Evolutionary conservation across 2,113 vertebrate genomes (phyloP), one percentile per base, ranked within the genome.

Genomic region (Bubalus kerabau): DNA sequence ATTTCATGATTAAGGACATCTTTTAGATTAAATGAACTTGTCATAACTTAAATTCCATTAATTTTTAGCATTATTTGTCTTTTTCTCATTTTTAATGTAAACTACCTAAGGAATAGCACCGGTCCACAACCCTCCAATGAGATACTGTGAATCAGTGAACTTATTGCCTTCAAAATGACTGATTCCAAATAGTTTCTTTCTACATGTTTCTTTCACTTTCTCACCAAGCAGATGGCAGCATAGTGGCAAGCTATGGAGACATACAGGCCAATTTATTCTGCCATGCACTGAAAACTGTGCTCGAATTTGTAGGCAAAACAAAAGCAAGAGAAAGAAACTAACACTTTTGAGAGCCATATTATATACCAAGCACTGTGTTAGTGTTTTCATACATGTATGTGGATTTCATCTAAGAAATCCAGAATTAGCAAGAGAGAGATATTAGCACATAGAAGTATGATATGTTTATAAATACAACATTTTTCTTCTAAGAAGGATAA

Each of bases 281-380:
- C 96, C 96, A 97, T 91, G 84, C 81, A 95, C 83, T 95, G 93
- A 91, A 98, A 98, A 96, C 96, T 97, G 95, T 95, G 97, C 40
- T 95, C 93, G 46, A 97, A 97, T 97, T 95, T 98, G 97, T 98
- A 89, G 83, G 91, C 95, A 98, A 97, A 98, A 98, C 97, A 97
- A 97, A 97, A 94, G 97, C 93, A 98, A 97, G 62, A 90, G 50
- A 90, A 96, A 76, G 80, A 97, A 98, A 85, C 89, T 96, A 94
- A 95, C 96, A 94, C 60, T 95, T 92, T 76, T 84, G 57, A 91
- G 89, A 97, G 96, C 71, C 95, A 96, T 98, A 89, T 97, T 97
- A 95, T 86, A 83, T 93, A 94, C 71, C 21, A 93, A 91, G 89
- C 86, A 46, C 88, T 95, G 24, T 86, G 96, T 89, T 97, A 52